These are phyloP conservation scores for Mesopsocus fuscifrons DNA, from an alignment of 2,888 invertebrate species.

Conservation along the genomic window DNA sequence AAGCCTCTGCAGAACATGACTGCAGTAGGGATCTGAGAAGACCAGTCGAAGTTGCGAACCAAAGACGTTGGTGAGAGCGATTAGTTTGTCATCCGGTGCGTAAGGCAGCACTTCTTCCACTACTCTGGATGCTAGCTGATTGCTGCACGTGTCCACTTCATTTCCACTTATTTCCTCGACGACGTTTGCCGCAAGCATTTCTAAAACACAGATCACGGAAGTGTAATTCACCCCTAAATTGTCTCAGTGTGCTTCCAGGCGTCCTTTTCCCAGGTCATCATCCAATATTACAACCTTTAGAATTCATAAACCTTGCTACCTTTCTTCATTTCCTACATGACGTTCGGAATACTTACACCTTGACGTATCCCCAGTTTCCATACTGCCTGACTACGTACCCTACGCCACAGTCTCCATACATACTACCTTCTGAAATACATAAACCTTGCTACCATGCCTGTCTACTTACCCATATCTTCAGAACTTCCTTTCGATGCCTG, in stretches of 20 bases:
- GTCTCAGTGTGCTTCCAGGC: too few relatives aligned
- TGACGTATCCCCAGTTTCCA: too few relatives aligned
- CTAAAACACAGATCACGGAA: too few relatives aligned
- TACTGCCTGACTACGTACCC: too few relatives aligned
- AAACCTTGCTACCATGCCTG: neutral
- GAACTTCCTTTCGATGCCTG: conserved; percentile 17
- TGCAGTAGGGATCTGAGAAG: conserved; percentile 56
- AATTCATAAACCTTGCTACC: too few relatives aligned
- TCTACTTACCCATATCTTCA: conserved; percentile 1
- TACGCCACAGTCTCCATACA: too few relatives aligned
- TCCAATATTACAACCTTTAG: too few relatives aligned
- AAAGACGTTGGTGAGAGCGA: conserved; percentile 41
- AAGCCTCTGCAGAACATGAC: conserved; percentile 58
- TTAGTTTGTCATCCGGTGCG: conserved; percentile 38
- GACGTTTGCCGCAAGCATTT: conserved; percentile 51
- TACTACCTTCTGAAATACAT: too few relatives aligned
- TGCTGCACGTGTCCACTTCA: conserved; percentile 52
- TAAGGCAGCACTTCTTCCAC: conserved; percentile 56
- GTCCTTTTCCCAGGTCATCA: too few relatives aligned
- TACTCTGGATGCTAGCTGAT: conserved; percentile 62
- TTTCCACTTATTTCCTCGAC: conserved; percentile 47
- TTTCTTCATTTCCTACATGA: too few relatives aligned
- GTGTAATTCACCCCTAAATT: too few relatives aligned
- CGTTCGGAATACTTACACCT: too few relatives aligned
- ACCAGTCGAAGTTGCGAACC: conserved; percentile 45